Base-by-base conservation (phyloP, 2,888 invertebrate species). In the Incurvaria masculella region DNA sequence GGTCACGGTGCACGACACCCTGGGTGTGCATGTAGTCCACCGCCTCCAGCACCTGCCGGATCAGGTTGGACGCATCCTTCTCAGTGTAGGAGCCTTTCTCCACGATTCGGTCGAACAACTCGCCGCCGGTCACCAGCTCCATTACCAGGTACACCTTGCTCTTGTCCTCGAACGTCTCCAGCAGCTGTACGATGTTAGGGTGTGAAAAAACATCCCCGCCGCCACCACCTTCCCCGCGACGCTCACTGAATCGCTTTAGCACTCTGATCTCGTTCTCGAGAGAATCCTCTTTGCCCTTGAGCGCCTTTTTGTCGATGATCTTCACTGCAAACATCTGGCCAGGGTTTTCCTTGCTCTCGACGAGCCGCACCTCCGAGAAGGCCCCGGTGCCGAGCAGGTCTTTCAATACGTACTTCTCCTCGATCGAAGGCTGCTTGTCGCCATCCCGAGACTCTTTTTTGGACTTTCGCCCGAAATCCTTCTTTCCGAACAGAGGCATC, bases 41-140 rank as follows among this genome's bases (percentile, higher is more conserved):
- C 44, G 95, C 96, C 72, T 93, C 91, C 55, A 96, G 73, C 43
- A 96, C 92, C 80, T 96, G 95, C 63, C 89, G 80, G 58, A 96
- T 95, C 52, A 96, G 79, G 66, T 87, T 85, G 11, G 94, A 89
- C 8, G 96, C 96, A 75, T 96, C 95, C 67, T 91, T 92, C 72
- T 96, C 96, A n/a, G n/a, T n/a, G 68, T 96, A 96, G 46, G 94
- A 94, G 48, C 94, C 94, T 70, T 95, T 95, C 63, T 94, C 93
- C n/a, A 96, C 95, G 57, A 96, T 96, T 54, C 95, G 82, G 70
- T 96, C 95, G 69, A 96, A 96, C 52, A 96, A 73, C 70, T 96
- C 95, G 11, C 96, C 96, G 27, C 95, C 95, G 45, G 94, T 95
- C 16, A 96, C 95, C 89, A 91, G 71, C 80, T 91, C 91, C 93